Conservation (phyloP, 2,797 vertebrate species). For the Poeciliopsis presidionis region DNA sequence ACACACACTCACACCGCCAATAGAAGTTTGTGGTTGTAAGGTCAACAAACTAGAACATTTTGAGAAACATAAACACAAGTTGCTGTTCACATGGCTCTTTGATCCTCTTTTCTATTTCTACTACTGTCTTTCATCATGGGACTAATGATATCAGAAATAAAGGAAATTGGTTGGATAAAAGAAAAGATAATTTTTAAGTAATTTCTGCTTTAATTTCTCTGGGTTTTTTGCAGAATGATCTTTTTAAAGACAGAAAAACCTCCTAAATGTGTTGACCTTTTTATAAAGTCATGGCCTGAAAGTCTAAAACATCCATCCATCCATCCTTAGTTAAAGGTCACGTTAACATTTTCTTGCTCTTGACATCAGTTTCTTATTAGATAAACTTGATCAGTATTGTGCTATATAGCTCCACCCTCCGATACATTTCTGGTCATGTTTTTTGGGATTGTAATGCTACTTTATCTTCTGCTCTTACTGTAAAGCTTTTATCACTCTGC, state of each 20-base stretch:
- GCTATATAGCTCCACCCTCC: background rate
- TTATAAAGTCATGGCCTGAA: background rate
- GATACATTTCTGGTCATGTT: background rate
- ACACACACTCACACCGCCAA: too few relatives aligned
- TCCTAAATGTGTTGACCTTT: background rate
- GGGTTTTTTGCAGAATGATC: background rate
- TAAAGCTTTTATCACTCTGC: background rate
- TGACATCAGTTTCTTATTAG: background rate
- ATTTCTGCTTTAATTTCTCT: background rate
- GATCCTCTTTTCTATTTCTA: background rate
- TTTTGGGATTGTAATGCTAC: background rate
- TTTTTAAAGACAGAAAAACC: background rate
- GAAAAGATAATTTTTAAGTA: background rate
- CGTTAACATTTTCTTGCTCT: background rate
- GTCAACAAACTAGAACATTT: background rate
- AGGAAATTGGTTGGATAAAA: background rate
- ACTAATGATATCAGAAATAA: background rate
- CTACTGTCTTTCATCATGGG: background rate
- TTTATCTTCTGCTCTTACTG: background rate
- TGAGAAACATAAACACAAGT: background rate
- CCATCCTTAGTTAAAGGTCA: background rate
- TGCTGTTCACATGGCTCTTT: background rate
- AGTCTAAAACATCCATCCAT: too few relatives aligned
- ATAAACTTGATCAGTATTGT: background rate
- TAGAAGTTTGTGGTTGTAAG: background rate